phyloP scores from a whole-genome alignment of 1,140 invertebrate species.

The Sitodiplosis mosellana region DNA sequence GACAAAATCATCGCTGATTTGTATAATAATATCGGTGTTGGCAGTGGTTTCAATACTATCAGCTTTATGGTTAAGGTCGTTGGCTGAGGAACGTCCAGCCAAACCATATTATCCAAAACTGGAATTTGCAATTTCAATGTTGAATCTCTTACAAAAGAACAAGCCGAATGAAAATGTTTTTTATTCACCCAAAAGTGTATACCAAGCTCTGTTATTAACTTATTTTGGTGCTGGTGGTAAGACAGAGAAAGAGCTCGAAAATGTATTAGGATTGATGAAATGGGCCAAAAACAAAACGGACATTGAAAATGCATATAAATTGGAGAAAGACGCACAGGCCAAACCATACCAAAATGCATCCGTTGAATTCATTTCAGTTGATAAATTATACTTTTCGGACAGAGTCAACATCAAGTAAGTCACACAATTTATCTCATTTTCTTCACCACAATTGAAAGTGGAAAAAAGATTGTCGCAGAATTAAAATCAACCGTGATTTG shows the following conservation, averaged over 20 bases:
- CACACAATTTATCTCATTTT: too few relatives aligned
- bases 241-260: constrained; percentile 47
- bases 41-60: too few relatives aligned
- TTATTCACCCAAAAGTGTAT: constrained; percentile 75
- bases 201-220: constrained; percentile 55
- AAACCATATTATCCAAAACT: constrained; percentile 39
- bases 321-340: constrained; percentile 35
- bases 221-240: constrained; percentile 54
- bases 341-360: constrained; percentile 28
- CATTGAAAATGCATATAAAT: constrained; percentile 39
- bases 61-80: too few relatives aligned
- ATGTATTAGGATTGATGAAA: constrained; percentile 31
- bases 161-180: constrained; percentile 55
- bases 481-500: too few relatives aligned
- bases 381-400: constrained; percentile 47
- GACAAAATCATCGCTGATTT: too few relatives aligned
- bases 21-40: too few relatives aligned
- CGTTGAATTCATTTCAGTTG: constrained; percentile 55
- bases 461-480: too few relatives aligned
- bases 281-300: constrained; percentile 38
- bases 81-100: too few relatives aligned
- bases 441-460: too few relatives aligned
- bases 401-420: constrained; percentile 23
- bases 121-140: constrained; percentile 44
- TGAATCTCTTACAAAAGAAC: constrained; percentile 39